Base-by-base conservation (phyloP, 2,797 vertebrate genomes). In the Sphenopsis melanotis region DNA sequence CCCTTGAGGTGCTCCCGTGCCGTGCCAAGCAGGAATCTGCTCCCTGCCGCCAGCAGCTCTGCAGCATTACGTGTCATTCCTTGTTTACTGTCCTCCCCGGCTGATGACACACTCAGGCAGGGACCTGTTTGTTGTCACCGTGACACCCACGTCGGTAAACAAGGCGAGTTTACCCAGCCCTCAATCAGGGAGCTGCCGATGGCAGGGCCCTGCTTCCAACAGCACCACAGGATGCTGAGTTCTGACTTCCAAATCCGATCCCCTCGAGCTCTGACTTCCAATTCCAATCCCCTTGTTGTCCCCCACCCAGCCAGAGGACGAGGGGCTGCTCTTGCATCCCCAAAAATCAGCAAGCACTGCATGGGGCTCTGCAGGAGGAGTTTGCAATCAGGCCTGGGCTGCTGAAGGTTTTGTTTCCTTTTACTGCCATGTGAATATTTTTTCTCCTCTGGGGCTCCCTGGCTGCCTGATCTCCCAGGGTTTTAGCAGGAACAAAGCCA, bases 111-210 rank as follows among this genome's bases (percentile, higher is more conserved):
- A 27, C 79, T 90, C 91, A 71, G 96, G 95, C 87, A 93, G 82
- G 72, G 78, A 93, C 89, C 89, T 87, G 96, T 59, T 96, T 96
- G 95, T 95, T 96, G 95, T 95, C 96, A 87, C 91, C 6, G 56
- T 72, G 96, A 95, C 96, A 96, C 95, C 96, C 94, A 93, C 93
- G 11, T 83, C 5, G 76, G 95, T 94, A 94, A 96, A 96, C 93
- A 96, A 61, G 85, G 80, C 1, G 19, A 79, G 95, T 95, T 96
- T 96, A 89, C 96, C 82, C 93, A 96, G 87, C 89, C 78, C 55
- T 96, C 96, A 77, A 3, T 94, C 96, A 88, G 65, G 90, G 75
- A 60, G 76, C 44, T 85, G 81, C 65, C 42, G 29, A 91, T 74
- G 75, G 86, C 90, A 27, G 60, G 42, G 87, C 85, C 57, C 34